Conservation (phyloP, 2,797 vertebrate genomes). For the Lutra lutra region DNA sequence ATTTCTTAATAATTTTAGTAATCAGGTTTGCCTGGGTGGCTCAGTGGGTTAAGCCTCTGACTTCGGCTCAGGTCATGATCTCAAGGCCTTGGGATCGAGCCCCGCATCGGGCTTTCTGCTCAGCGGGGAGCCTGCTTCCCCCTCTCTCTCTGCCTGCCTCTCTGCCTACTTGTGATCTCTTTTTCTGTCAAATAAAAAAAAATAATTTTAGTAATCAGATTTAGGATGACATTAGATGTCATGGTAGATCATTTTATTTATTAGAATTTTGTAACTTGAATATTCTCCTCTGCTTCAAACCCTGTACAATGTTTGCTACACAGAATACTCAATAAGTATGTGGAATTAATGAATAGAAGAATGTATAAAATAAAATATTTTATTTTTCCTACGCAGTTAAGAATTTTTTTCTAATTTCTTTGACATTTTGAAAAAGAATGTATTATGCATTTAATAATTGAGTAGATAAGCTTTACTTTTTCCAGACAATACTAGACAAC, state of each 20-base stretch:
- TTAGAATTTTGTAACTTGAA: neutral
- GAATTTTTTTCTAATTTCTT: neutral
- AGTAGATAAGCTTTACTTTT: neutral
- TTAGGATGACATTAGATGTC: neutral
- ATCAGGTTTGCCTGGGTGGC: too few species aligned
- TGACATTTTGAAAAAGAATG: neutral
- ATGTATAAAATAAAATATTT: neutral
- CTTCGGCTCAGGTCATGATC: too few species aligned
- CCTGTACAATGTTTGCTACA: neutral
- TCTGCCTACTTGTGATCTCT: too few species aligned
- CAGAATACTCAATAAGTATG: neutral
- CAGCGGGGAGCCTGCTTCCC: too few species aligned
- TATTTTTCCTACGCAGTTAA: neutral
- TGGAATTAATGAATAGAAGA: neutral
- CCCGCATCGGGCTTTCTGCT: too few species aligned
- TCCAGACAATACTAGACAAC: neutral
- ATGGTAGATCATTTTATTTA: neutral
- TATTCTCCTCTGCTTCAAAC: neutral
- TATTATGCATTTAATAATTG: neutral
- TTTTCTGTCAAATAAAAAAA: too few species aligned
- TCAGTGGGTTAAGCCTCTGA: too few species aligned
- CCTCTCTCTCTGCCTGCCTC: too few species aligned
- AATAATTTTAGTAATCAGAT: neutral
- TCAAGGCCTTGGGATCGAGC: too few species aligned
- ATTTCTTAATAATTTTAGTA: neutral